Base-by-base conservation (phyloP, 2,888 invertebrate species). In the Hedychridium roseum region DNA sequence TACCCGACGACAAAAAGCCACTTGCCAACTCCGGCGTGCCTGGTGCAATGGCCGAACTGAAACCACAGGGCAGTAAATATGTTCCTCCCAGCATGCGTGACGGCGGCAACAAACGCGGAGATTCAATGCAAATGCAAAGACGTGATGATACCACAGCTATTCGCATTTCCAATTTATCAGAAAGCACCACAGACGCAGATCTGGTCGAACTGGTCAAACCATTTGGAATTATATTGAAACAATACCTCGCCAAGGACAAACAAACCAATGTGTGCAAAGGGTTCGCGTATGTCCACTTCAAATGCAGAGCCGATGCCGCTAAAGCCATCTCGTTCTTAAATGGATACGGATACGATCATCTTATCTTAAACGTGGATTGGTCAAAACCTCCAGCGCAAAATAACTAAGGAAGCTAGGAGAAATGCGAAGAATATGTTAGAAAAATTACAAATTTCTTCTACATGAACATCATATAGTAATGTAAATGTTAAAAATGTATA, bases 281-380 rank as follows among this genome's bases (percentile, higher is more conserved):
- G 51, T 99, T 98, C 81, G 98, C 98, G 9, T 99, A 98, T 78
- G 94, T 99, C 51, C 98, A 97, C 73, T 99, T 95, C 82, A 93
- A 93, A 79, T 89, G 89, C 66, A 86, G 91, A 66, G 89, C 90
- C 68, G 94, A 96, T 80, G 97, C 97, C 31, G 91, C 92, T 2
- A 88, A 91, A 68, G 99, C 99, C 46, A 97, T 99, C 72, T 84
- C 87, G 51, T 85, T 86, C 41, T 85, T 98, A 9, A 90, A 97
- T 73, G 97, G 97, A 0, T 91, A 93, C 76, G 97, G 97, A 54
- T 98, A 97, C 77, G 97, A 98, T 81, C 97, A 99, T 82, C 87
- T 99, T 65, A 99, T 99, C 79, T 84, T 99, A 42, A 94, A 88
- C 79, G 99, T 97, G n/a, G 97, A 98, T 82, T 98, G 97, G 97